phyloP scores from a whole-genome alignment of 2,888 invertebrate genomes.

The Campoplex nolae region DNA sequence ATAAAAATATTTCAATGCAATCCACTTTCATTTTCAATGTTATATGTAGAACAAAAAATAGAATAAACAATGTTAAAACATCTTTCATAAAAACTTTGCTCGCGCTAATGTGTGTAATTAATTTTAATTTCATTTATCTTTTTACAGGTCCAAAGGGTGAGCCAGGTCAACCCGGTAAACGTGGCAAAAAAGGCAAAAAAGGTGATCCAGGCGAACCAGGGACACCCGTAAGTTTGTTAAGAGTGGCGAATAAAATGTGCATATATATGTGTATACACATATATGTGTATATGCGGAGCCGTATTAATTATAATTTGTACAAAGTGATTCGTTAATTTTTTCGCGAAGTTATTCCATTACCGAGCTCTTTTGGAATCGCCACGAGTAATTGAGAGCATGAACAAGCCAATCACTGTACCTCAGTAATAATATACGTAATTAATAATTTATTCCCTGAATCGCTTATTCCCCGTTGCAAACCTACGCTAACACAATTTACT shows the following conservation, averaged over 20 bases:
- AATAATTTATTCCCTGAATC: not conserved
- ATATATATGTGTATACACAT: not conserved
- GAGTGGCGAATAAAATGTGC: constrained; percentile 15
- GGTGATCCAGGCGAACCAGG: constrained; percentile 93
- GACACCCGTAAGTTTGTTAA: constrained; percentile 89
- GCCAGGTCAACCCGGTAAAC: constrained; percentile 93
- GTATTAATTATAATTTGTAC: constrained; percentile 39
- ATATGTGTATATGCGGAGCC: constrained; percentile 29
- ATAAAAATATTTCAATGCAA: not conserved
- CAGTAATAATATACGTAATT: not conserved
- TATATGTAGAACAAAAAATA: not conserved
- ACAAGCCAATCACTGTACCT: constrained; percentile 1
- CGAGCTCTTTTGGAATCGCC: constrained; percentile 53
- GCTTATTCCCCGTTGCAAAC: constrained; percentile 47
- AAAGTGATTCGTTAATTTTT: constrained; percentile 28
- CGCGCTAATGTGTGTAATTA: not conserved
- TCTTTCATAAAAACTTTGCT: not conserved
- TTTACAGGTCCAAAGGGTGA: constrained; percentile 90
- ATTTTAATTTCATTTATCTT: not conserved
- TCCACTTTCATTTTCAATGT: not conserved
- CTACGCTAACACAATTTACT: constrained; percentile 46
- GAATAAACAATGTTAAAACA: not conserved
- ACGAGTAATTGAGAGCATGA: constrained; percentile 60
- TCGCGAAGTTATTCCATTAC: constrained; percentile 27
- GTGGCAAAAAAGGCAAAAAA: constrained; percentile 95